These are phyloP conservation scores for Dysmachus trigonus DNA, from an alignment of 2,888 invertebrate species.

Conservation along the genomic window DNA sequence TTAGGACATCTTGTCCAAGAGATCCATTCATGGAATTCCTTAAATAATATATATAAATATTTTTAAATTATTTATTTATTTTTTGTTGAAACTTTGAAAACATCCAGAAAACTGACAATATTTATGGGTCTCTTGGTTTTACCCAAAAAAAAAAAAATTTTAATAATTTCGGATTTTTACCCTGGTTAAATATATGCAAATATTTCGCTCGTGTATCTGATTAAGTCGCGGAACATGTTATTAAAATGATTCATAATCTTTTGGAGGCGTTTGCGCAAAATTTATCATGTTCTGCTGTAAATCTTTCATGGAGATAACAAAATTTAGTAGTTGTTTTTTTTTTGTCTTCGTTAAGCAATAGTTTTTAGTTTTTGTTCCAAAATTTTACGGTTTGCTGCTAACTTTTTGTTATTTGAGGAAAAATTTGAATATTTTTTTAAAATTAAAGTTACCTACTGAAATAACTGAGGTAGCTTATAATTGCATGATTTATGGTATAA, in stretches of 20 bases:
- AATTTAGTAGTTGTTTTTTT: background rate
- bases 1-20: background rate
- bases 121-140: background rate
- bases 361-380: background rate
- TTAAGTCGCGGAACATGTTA: conserved; percentile 20
- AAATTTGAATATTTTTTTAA: background rate
- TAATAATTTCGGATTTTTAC: background rate
- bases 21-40: background rate
- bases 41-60: background rate
- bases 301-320: background rate
- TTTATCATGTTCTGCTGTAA: conserved; percentile 13
- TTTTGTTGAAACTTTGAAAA: background rate
- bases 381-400: background rate
- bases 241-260: conserved; percentile 26
- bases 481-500: background rate
- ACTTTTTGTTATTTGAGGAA: background rate
- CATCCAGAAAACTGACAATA: background rate
- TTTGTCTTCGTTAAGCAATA: background rate
- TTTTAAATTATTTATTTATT: background rate
- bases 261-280: conserved; percentile 16
- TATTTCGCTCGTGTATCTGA: conserved; percentile 13
- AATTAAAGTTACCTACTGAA: background rate
- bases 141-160: background rate
- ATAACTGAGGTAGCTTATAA: background rate
- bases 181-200: conserved; percentile 16